Evolutionary conservation across 2,888 invertebrate genomes (phyloP), one percentile per base, ranked within the genome.

Genomic region (Drosophila infuscata): DNA sequence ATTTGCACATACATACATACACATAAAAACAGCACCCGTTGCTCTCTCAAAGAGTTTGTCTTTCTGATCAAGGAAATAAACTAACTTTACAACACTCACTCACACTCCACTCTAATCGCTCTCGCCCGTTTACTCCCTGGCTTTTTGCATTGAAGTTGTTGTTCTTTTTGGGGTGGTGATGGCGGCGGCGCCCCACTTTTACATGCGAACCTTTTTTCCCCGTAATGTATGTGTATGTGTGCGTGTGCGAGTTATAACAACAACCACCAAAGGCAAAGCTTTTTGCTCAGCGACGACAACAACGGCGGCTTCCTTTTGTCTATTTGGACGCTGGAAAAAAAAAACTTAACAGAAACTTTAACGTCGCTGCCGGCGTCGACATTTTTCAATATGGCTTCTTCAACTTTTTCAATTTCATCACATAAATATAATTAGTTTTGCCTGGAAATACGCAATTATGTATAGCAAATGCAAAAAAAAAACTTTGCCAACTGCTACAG

Each of bases 251-350:
- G 63, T 52, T 82, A 64, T 71, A 88, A 86, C 83, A 90, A 81
- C 90, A 86, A 90, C 85, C 90, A 85, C 89, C 89, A 77, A 75
- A 74, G 65, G 74, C 81, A 63, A 69, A 88, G 89, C 84, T 83
- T 74, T 73, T 71, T 43, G 56, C 72, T 49, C 61, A 82, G 60
- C 70, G 59, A 69, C 80, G 46, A 38, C 46, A 30, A 41, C 54
- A 30, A 32, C 81, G 65, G 73, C 82, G 85, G 79, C 83, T 88
- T 84, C 83, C 89, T 84, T 88, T 89, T 79, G 85, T 83, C 89
- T 88, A 86, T 79, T 82, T 74, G 60, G 74, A 79, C 65, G 74
- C 69, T 71, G 63, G 15, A 52, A 62, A 72, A 82, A 81, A 73
- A 73, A 81, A 75, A 75, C 64, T 74, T 60, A 81, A 79, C 88